A percentile compares a stretch with the other conserved stretches of the same genome.
phyloP scores from a whole-genome alignment of 2,797 vertebrate species.

The Danio albolineatus region DNA sequence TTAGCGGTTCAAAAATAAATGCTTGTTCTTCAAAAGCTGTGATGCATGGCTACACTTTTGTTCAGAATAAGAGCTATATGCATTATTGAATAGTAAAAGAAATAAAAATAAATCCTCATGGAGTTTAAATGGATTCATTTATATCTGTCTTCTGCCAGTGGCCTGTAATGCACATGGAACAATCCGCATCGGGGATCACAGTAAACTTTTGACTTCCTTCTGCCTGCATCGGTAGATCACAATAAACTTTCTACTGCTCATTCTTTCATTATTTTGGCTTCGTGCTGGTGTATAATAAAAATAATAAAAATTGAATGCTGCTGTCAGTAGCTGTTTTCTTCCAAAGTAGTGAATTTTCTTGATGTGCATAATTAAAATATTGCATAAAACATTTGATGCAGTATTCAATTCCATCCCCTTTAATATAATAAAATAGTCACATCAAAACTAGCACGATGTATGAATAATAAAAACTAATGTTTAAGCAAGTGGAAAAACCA shows the following conservation, averaged over 20 bases:
- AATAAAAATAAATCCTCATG: background rate
- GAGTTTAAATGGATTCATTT: conserved; percentile 1
- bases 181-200: background rate
- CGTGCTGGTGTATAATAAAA: background rate
- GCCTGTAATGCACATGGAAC: background rate
- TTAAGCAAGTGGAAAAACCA: too few species aligned
- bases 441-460: too few species aligned
- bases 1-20: background rate
- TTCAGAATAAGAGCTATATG: conserved; percentile 6
- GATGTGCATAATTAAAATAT: too few species aligned
- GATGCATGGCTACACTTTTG: background rate
- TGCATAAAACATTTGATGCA: too few species aligned
- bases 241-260: background rate
- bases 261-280: background rate
- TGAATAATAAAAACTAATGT: too few species aligned
- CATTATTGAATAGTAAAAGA: conserved; percentile 11
- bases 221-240: background rate
- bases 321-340: background rate
- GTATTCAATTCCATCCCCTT: too few species aligned
- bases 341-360: too few species aligned
- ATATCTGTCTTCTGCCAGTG: background rate
- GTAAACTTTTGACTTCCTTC: background rate
- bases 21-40: background rate
- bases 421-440: too few species aligned
- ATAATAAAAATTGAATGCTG: background rate